Conservation (phyloP, 2,888 invertebrate genomes). For the Pseudeuparius sepicola region DNA sequence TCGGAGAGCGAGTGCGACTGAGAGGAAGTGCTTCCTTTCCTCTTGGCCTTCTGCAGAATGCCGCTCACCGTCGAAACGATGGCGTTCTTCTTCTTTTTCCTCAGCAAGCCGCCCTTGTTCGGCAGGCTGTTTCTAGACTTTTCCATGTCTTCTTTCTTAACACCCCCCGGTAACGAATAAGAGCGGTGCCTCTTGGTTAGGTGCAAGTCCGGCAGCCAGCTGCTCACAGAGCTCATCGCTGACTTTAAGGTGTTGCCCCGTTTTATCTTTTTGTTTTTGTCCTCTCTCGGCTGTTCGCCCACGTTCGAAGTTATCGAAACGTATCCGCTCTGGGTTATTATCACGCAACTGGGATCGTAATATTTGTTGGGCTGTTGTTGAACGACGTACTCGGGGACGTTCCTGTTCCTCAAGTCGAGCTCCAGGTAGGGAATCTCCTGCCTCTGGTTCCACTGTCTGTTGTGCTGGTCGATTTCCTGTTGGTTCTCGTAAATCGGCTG, state of each 20-base stretch:
- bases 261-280: constrained; percentile 57
- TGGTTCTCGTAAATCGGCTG: constrained; percentile 34
- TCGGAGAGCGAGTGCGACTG: constrained; percentile 59
- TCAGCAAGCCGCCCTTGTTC: constrained; percentile 29
- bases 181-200: constrained; percentile 69
- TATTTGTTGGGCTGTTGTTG: constrained; percentile 38
- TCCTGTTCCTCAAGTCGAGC: constrained; percentile 42
- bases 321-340: constrained; percentile 70
- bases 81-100: constrained; percentile 69
- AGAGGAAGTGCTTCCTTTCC: constrained; percentile 47
- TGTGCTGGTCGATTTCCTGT: constrained; percentile 31
- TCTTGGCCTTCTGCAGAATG: constrained; percentile 73
- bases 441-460: constrained; percentile 35
- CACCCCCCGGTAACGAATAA: constrained; percentile 68
- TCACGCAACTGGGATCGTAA: constrained; percentile 46
- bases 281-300: constrained; percentile 37
- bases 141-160: constrained; percentile 47
- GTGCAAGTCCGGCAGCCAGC: constrained; percentile 73
- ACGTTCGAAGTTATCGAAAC: constrained; percentile 58
- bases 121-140: constrained; percentile 38
- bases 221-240: constrained; percentile 71
- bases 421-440: constrained; percentile 39
- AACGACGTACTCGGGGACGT: constrained; percentile 41
- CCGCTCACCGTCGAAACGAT: constrained; percentile 78
- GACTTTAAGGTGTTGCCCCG: constrained; percentile 52